These are phyloP conservation scores for Xestobium rufovillosum DNA, from an alignment of 2,888 invertebrate genomes.

Conservation along the genomic window DNA sequence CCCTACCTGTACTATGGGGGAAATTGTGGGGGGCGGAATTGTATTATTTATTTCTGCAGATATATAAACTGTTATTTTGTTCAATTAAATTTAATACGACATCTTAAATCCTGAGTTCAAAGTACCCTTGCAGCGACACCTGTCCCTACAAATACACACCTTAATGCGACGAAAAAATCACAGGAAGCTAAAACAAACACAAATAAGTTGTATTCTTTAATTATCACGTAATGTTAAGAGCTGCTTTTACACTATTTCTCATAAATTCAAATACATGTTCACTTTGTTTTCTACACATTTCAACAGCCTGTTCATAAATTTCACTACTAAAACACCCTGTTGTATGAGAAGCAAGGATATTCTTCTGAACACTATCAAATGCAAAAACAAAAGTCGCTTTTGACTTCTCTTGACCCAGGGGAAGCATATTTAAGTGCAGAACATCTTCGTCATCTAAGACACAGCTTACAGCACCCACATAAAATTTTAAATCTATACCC, in stretches of 20 bases:
- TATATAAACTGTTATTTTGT: too few species aligned
- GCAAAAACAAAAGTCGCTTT: slow-evolving; percentile 63
- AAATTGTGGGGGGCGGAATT: too few species aligned
- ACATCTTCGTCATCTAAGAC: slow-evolving; percentile 54
- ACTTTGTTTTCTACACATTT: slow-evolving; percentile 59
- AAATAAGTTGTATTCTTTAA: too few species aligned
- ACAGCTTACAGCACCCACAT: slow-evolving; percentile 73
- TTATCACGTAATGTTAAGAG: too few species aligned
- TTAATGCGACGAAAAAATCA: too few species aligned
- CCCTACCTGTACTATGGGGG: too few species aligned
- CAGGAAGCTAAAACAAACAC: too few species aligned
- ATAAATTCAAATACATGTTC: slow-evolving; percentile 67
- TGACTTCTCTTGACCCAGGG: slow-evolving; percentile 44
- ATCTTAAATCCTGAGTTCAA: too few species aligned
- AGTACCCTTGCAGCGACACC: too few species aligned
- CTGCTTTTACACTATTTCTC: slow-evolving; percentile 50
- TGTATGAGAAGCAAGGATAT: slow-evolving; percentile 58
- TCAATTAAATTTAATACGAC: too few species aligned
- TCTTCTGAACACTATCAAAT: slow-evolving; percentile 59
- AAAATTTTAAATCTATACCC: slow-evolving; percentile 73
- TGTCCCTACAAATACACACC: too few species aligned
- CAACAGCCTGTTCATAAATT: slow-evolving; percentile 60
- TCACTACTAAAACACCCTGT: slow-evolving; percentile 60
- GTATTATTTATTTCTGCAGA: too few species aligned
- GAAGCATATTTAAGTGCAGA: slow-evolving; percentile 41